Base-by-base conservation (phyloP, 2,113 vertebrate genomes). In the Nansenia antarctica region DNA sequence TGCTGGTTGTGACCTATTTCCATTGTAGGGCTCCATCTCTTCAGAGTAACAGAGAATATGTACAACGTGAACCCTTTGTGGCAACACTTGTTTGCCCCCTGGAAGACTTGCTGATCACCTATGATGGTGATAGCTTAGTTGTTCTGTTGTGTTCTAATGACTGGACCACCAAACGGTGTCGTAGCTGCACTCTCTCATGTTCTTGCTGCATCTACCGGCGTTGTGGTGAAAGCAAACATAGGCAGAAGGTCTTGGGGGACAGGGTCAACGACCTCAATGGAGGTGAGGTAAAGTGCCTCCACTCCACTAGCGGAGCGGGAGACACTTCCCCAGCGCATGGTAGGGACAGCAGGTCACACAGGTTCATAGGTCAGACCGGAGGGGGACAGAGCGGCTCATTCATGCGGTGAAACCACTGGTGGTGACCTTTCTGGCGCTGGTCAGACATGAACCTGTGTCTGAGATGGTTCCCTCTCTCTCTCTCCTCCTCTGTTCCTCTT, bases 141-240 rank as follows among this genome's bases (percentile, higher is more conserved):
- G 3, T 20, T 30, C 32, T 60, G 31, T 35, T n/a, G 31, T 20
- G 18, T 24, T 2, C 15, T 54, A 27, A n/a, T 68, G 53, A 58
- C 29, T 35, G 9, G 26, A 37, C 7, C 39, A 62, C 20, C 32
- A 35, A 37, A 52, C 54, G 1, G 24, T 60, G 55, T 47, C 59
- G 58, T 22, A 30, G 1, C 20, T 39, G 14, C 58, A 78, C 74
- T 78, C 74, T 78, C 63, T 80, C 73, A 66, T 30, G 59, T 45
- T 80, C 65, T 71, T 78, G 76, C 61, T 47, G 70, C 65, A 78
- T 76, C 32, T 80, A 66, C 22, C 75, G 76, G 74, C 74, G 69
- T 73, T 70, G 49, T 76, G 69, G 63, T 62, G 60, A 73, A 59
- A 65, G 49, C 30, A 58, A 58, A 47, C 26, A 42, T 31, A 29